Evolutionary conservation across 1,140 invertebrate genomes (phyloP).

Genomic region (Idris sp.): DNA sequence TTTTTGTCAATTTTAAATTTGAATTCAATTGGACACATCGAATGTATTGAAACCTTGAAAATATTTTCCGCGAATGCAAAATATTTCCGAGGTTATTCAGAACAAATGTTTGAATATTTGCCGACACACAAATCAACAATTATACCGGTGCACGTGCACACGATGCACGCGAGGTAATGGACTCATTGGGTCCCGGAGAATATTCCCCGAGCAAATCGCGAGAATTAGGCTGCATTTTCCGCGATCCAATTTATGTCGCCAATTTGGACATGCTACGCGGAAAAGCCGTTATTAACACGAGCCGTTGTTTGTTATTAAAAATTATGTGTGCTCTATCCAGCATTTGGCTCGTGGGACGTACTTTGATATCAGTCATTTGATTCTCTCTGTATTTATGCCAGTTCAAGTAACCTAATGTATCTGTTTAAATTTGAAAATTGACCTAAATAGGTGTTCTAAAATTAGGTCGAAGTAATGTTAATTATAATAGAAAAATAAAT

Average conservation of each 20-base stretch:
- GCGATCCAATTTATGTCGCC: conserved; percentile 23
- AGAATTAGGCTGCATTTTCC: conserved; percentile 27
- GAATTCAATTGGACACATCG: no score
- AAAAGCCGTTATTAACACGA: conserved; percentile 18
- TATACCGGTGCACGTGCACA: conserved; percentile 38
- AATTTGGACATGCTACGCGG: conserved; percentile 12
- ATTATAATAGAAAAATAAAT: no score
- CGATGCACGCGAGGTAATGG: conserved; percentile 23
- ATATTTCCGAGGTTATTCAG: conserved; percentile 25
- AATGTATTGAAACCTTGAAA: conserved; percentile 9
- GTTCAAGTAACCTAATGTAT: no score
- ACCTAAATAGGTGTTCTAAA: no score
- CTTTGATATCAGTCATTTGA: no score
- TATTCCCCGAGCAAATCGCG: conserved; percentile 10
- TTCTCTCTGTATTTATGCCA: no score
- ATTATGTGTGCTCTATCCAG: conserved; percentile 7
- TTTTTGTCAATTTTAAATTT: no score
- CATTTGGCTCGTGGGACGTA: neutral
- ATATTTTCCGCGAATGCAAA: conserved; percentile 34
- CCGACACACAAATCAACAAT: conserved; percentile 45
- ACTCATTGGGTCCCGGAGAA: neutral
- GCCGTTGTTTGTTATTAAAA: conserved; percentile 24
- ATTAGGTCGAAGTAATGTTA: no score
- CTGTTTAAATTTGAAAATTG: no score
- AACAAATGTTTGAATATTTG: conserved; percentile 46